Evolutionary conservation across 2,888 invertebrate genomes (phyloP), one percentile per base, ranked within the genome.

Genomic region (Xestia ashworthii): DNA sequence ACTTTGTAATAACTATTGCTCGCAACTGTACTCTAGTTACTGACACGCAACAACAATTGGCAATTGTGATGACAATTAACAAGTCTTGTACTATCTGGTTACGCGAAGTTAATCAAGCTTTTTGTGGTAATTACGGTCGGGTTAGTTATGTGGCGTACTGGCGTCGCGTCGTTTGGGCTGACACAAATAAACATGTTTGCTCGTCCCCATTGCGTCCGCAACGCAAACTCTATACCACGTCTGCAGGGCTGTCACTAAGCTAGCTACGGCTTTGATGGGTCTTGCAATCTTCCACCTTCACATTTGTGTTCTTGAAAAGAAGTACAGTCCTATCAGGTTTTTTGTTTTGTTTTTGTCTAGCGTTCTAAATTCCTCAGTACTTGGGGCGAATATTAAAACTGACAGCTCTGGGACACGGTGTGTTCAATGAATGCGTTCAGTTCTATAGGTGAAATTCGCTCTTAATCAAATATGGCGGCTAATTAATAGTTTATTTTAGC

Each of bases 161-260:
- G 60, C 85, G 83, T 87, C 83, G 60, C 85, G 83, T 87, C 83
- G 85, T 89, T 90, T 88, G 81, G 85, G 72, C 87, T 87, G 91
- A 89, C 91, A 91, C 90, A 90, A 91, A 92, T 91, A 93, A 91
- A 92, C 91, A 89, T 90, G 91, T 91, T 91, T 90, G 90, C 85
- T 72, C 81, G 91, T 80, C 89, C 91, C 87, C 80, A 67, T 84
- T 82, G 72, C 85, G 85, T 71, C 74, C 64, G 65, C 71, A 81
- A 41, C 22, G 71, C 76, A 58, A 88, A 87, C 88, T 88, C 66
- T 80, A 73, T 60, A 60, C 80, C 44, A 32, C 19, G 41, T 69
- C 5, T 41, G 22, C 44, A 84, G 83, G 85, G 85, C 55, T 87
- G 70, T 38, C 58, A 75, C 32, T 62, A 11, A 0, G 32, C 19